These are phyloP conservation scores for Danaus melanippus DNA, from an alignment of 1,140 invertebrate species.

Conservation along the genomic window DNA sequence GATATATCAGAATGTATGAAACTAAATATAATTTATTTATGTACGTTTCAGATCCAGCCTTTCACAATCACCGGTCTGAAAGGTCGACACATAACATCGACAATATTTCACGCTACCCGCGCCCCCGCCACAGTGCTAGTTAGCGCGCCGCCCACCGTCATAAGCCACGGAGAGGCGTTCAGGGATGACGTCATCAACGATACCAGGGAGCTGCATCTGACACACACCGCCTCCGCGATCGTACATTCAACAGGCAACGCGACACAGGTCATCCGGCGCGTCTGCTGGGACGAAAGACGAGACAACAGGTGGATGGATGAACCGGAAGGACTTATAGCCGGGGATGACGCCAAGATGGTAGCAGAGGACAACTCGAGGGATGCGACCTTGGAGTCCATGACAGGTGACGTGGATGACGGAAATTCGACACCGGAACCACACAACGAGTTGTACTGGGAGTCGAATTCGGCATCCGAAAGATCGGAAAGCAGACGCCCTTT, in stretches of 20 bases:
- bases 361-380: constrained; percentile 54
- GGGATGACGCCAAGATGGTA: constrained; percentile 54
- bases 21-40: neutral
- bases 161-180: constrained; percentile 42
- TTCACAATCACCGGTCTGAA: constrained; percentile 53
- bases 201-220: constrained; percentile 46
- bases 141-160: constrained; percentile 53
- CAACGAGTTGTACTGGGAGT: constrained; percentile 66
- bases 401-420: constrained; percentile 49
- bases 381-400: constrained; percentile 46
- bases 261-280: constrained; percentile 54
- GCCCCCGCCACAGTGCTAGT: constrained; percentile 57
- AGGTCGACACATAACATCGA: constrained; percentile 57
- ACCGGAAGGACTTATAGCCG: constrained; percentile 38
- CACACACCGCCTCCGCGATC: constrained; percentile 48
- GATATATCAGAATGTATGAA: too few relatives aligned
- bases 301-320: constrained; percentile 44
- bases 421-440: constrained; percentile 57
- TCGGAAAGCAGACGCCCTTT: constrained; percentile 47
- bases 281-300: constrained; percentile 50
- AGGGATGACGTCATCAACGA: constrained; percentile 53
- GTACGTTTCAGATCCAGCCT: constrained; percentile 47
- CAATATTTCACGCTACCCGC: constrained; percentile 55
- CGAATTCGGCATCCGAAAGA: constrained; percentile 56
- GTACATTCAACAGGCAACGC: constrained; percentile 50